These are phyloP conservation scores for Helicoverpa armigera DNA, from an alignment of 1,140 invertebrate species.

Conservation along the genomic window DNA sequence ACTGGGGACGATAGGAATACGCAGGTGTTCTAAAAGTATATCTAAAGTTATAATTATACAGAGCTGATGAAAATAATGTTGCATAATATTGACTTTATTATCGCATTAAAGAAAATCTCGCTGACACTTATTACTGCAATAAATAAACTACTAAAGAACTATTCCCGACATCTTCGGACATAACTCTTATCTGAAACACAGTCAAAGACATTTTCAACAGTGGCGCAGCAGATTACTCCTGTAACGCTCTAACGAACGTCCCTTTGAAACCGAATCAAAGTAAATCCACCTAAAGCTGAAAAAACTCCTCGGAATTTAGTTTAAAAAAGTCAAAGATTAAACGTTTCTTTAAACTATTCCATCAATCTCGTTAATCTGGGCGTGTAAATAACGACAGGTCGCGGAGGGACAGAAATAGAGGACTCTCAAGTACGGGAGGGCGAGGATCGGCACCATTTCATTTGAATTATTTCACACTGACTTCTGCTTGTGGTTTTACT, in stretches of 20 bases:
- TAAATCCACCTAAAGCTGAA: constrained; percentile 5
- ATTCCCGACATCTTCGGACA: background rate
- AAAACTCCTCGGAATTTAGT: constrained; percentile 37
- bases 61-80: too few species aligned
- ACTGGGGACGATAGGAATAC: too few species aligned
- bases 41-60: too few species aligned
- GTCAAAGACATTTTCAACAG: constrained; percentile 2
- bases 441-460: constrained; percentile 26
- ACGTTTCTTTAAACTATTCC: constrained; percentile 61
- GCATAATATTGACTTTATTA: background rate
- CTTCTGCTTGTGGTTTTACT: background rate
- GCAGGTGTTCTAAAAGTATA: too few species aligned
- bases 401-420: constrained; percentile 53
- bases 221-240: constrained; percentile 1
- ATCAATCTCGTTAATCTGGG: constrained; percentile 67
- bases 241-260: constrained; percentile 10
- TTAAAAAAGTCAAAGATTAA: constrained; percentile 58
- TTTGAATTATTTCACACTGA: constrained; percentile 30
- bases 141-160: background rate
- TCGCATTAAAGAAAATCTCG: background rate
- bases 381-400: constrained; percentile 53
- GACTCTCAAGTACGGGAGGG: constrained; percentile 23
- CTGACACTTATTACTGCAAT: background rate
- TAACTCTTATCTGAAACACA: background rate
- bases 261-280: constrained; percentile 45